Evolutionary conservation across 1,140 invertebrate species (phyloP).

Genomic region (Pygmarrhopalites habei): DNA sequence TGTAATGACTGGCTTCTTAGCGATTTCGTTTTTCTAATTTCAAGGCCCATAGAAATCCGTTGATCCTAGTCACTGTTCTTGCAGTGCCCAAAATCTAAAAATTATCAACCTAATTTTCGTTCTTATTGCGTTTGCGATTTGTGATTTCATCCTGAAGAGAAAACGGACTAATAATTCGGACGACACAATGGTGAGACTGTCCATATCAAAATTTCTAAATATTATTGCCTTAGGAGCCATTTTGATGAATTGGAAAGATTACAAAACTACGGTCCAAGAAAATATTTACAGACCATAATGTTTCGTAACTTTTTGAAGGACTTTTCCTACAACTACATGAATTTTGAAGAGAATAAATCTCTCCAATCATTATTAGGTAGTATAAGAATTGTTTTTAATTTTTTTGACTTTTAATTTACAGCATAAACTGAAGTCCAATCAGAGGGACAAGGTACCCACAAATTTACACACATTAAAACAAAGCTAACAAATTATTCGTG

Average conservation of each 20-base stretch:
- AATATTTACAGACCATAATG: not conserved
- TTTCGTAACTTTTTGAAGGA: not conserved
- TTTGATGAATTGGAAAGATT: not conserved
- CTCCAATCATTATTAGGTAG: not conserved
- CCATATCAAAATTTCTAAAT: not conserved
- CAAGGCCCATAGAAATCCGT: no score
- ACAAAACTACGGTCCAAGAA: not conserved
- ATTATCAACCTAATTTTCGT: not conserved
- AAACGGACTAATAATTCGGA: not conserved
- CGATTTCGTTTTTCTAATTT: no score
- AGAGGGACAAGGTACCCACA: slow-evolving; percentile 93
- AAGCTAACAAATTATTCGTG: no score
- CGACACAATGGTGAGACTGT: slow-evolving; percentile 8
- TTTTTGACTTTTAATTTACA: slow-evolving; percentile 9
- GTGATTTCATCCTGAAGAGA: slow-evolving; percentile 1
- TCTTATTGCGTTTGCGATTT: not conserved
- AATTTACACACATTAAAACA: no score
- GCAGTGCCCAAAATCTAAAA: no score
- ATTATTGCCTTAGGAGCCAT: not conserved
- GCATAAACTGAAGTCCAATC: slow-evolving; percentile 47
- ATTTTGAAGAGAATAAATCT: not conserved
- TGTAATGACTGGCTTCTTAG: no score
- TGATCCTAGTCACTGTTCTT: no score
- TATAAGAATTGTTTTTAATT: not conserved
- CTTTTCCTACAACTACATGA: not conserved